phyloP scores from a whole-genome alignment of 2,888 invertebrate genomes.

The Dermolepida albohirtum region DNA sequence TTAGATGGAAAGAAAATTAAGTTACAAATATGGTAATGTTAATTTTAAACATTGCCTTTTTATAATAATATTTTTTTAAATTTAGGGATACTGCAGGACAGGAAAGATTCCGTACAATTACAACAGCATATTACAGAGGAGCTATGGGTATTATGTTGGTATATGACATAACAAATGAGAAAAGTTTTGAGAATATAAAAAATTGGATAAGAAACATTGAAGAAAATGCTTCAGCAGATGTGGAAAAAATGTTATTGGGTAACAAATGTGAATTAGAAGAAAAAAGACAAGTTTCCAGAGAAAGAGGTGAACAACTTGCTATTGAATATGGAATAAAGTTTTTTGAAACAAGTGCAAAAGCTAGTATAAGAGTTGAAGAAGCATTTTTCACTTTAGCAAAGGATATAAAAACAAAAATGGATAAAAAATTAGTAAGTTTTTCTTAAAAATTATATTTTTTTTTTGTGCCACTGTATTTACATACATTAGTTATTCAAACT shows the following conservation, averaged over 20 bases:
- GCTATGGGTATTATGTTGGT: slow-evolving; percentile 99
- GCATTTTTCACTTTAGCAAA: slow-evolving; percentile 97
- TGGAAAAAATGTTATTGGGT: slow-evolving; percentile 98
- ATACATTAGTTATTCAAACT: not conserved
- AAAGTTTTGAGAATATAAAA: slow-evolving; percentile 98
- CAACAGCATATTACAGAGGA: slow-evolving; percentile 99
- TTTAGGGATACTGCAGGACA: slow-evolving; percentile 98
- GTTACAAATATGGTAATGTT: slow-evolving; percentile 95
- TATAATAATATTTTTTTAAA: slow-evolving; percentile 36
- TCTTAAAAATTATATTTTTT: slow-evolving; percentile 14
- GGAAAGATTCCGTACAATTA: slow-evolving; percentile 98
- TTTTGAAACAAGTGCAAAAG: slow-evolving; percentile 99
- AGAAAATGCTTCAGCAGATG: slow-evolving; percentile 98
- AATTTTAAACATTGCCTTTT: slow-evolving; percentile 47
- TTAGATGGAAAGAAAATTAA: slow-evolving; percentile 98
- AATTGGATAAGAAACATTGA: slow-evolving; percentile 99
- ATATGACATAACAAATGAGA: slow-evolving; percentile 99
- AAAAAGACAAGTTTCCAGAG: slow-evolving; percentile 95
- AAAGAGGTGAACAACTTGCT: slow-evolving; percentile 96
- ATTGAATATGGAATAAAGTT: slow-evolving; percentile 99
- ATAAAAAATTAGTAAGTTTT: slow-evolving; percentile 93
- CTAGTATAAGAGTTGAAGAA: slow-evolving; percentile 97
- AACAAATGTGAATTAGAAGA: slow-evolving; percentile 99
- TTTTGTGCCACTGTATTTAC: slow-evolving; percentile 24
- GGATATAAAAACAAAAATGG: slow-evolving; percentile 98